Percentiles rank a stretch among this genome's conserved stretches.
phyloP scores from a whole-genome alignment of 2,797 vertebrate species.

The Hemitrygon akajei region DNA sequence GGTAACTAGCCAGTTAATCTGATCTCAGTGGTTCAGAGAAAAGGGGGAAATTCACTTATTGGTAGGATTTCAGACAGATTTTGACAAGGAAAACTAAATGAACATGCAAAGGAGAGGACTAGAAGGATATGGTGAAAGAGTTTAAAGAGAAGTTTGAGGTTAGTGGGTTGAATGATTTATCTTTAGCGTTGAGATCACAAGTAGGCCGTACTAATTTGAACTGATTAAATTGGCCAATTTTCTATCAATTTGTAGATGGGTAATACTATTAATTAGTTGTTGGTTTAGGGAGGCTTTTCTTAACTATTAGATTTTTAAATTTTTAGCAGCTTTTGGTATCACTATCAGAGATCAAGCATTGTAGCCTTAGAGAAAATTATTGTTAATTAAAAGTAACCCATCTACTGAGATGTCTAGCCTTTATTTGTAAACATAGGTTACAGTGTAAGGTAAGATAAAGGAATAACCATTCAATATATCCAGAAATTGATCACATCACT shows the following conservation, averaged over 20 bases:
- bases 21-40: not conserved
- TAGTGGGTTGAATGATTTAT: no score
- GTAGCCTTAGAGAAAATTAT: not conserved
- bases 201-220: no score
- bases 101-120: not conserved
- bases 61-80: not conserved
- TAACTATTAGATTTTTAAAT: not conserved
- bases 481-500: not conserved
- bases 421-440: not conserved
- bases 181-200: no score
- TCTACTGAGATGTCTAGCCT: not conserved
- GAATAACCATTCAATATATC: not conserved
- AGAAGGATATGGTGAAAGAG: not conserved
- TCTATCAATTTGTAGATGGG: no score
- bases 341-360: not conserved
- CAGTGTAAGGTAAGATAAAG: not conserved
- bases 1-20: no score
- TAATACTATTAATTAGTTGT: not conserved
- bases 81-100: not conserved
- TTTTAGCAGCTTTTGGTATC: not conserved
- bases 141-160: not conserved
- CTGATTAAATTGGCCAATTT: no score
- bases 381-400: not conserved
- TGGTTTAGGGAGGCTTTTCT: not conserved
- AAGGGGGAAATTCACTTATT: not conserved